phyloP scores from a whole-genome alignment of 2,797 vertebrate species.

The Margarornis squamiger region DNA sequence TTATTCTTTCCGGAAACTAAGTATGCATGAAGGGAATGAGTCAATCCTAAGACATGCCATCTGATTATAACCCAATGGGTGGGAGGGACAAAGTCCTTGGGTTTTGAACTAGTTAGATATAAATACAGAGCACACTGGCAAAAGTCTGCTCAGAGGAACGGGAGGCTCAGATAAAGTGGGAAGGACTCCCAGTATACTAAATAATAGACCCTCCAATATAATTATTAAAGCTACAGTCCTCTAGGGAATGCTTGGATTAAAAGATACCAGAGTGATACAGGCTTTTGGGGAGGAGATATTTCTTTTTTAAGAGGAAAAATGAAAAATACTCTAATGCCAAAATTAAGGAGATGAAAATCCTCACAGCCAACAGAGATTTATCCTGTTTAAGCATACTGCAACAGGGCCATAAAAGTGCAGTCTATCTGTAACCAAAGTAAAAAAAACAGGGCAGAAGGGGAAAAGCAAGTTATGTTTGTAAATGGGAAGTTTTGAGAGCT shows the following conservation, averaged over 20 bases:
- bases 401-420: background rate
- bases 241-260: background rate
- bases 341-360: background rate
- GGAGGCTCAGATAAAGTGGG: background rate
- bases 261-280: background rate
- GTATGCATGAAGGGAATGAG: background rate
- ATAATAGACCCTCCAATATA: background rate
- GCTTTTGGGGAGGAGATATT: background rate
- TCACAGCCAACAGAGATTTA: background rate
- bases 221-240: background rate
- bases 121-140: constrained; percentile 8
- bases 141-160: background rate
- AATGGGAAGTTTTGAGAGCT: background rate
- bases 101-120: constrained; percentile 13
- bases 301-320: background rate
- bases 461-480: background rate
- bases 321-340: background rate
- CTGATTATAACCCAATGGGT: constrained; percentile 13
- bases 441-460: background rate
- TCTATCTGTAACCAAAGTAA: background rate
- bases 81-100: constrained; percentile 45
- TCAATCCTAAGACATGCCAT: constrained; percentile 31
- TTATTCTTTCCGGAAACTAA: background rate
- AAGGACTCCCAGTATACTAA: background rate
- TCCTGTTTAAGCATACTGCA: background rate